phyloP scores from a whole-genome alignment of 2,888 invertebrate species.

The Zootermopsis nevadensis region DNA sequence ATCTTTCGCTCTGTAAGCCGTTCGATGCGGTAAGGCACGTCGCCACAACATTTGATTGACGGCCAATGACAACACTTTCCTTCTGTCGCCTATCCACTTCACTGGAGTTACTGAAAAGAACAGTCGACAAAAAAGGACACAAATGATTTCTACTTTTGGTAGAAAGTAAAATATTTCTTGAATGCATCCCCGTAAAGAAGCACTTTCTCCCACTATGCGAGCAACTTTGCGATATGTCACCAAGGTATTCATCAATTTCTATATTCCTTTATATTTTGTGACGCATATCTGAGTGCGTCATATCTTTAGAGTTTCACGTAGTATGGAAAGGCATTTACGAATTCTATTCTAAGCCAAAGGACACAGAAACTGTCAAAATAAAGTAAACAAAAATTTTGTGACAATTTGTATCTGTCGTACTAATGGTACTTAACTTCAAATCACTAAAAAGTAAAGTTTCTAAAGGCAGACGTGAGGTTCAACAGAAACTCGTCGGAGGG shows the following conservation, averaged over 20 bases:
- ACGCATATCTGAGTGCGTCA: neutral
- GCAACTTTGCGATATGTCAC: no score
- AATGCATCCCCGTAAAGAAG: neutral
- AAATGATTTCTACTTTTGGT: neutral
- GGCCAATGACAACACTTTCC: neutral
- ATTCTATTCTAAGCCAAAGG: no score
- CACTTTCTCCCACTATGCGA: neutral
- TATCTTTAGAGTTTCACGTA: neutral
- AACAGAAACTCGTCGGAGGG: no score
- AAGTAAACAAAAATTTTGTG: no score
- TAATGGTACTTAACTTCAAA: no score
- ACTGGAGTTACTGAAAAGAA: slow-evolving; percentile 1
- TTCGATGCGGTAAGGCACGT: neutral
- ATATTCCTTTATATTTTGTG: neutral
- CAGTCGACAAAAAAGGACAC: neutral
- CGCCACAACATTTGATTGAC: slow-evolving; percentile 6
- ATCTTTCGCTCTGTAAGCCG: neutral
- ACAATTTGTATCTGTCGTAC: no score
- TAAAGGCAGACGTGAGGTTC: no score
- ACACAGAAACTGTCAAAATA: no score
- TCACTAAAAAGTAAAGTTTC: no score
- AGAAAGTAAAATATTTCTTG: neutral
- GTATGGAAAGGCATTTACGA: no score
- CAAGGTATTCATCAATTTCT: neutral
- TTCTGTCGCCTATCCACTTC: slow-evolving; percentile 13